Conservation (phyloP, 1,140 invertebrate species). For the Drosophila sturtevanti region DNA sequence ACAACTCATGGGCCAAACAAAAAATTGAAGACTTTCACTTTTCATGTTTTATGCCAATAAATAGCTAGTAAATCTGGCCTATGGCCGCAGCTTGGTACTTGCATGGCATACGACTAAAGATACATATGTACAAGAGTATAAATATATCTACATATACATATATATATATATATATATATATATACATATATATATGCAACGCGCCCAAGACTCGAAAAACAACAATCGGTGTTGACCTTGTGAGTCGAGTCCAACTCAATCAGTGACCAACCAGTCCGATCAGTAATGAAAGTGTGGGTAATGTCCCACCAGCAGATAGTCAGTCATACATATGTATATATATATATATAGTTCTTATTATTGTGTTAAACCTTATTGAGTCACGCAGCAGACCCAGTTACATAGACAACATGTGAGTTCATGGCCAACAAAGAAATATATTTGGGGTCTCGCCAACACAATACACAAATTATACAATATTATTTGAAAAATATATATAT, state of each 20-base stretch:
- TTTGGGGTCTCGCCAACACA: conserved; percentile 14
- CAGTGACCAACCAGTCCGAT: conserved; percentile 14
- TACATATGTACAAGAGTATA: too few relatives aligned
- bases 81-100: conserved; percentile 6
- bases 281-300: conserved; percentile 18
- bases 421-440: conserved; percentile 1
- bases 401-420: conserved; percentile 5
- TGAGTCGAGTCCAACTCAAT: not conserved
- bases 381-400: conserved; percentile 16
- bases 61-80: conserved; percentile 15
- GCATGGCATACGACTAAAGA: not conserved
- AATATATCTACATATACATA: not conserved
- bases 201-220: conserved; percentile 15
- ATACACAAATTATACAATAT: conserved; percentile 8
- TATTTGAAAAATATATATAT: not conserved
- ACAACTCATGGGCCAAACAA: conserved; percentile 4
- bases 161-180: not conserved
- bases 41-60: conserved; percentile 15
- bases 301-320: conserved; percentile 8
- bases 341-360: conserved; percentile 5
- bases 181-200: conserved; percentile 1
- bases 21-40: conserved; percentile 8
- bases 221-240: conserved; percentile 18
- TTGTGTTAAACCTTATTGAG: conserved; percentile 17
- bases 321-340: not conserved